Percentiles rank a stretch among this genome's conserved stretches.
Evolutionary conservation across 53 echinoderm and acorn worm species (phyloP).

Genomic region (Apostichopus leukothele): DNA sequence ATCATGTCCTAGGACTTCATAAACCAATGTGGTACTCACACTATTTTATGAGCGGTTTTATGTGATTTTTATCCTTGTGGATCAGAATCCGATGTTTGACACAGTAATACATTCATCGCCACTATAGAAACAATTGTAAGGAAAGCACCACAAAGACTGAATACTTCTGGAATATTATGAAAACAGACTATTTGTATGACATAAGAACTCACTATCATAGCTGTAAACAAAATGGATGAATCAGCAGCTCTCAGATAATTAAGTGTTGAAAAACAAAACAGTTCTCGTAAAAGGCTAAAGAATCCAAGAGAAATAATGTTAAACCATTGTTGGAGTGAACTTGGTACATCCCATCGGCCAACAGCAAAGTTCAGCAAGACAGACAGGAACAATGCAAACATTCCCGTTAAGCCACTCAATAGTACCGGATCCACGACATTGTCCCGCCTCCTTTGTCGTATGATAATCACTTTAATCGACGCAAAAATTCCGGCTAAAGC

Average conservation of each 20-base stretch:
- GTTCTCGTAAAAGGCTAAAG: constrained; percentile 9
- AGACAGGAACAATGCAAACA: neutral
- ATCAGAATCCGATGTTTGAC: neutral
- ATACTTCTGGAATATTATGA: neutral
- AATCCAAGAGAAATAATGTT: neutral
- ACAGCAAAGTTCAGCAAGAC: neutral
- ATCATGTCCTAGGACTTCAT: too few relatives aligned
- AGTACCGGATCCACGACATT: neutral
- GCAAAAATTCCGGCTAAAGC: constrained; percentile 12
- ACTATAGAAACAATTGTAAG: neutral
- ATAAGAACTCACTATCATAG: neutral
- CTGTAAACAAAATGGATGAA: constrained; percentile 9
- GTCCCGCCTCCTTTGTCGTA: neutral
- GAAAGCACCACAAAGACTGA: constrained; percentile 1
- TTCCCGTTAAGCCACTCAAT: neutral
- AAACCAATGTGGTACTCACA: too few relatives aligned
- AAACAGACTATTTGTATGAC: constrained; percentile 11
- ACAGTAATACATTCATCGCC: neutral
- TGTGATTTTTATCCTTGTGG: neutral
- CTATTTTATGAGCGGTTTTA: too few relatives aligned
- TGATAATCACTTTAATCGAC: neutral
- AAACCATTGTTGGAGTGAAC: neutral
- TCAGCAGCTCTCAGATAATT: constrained; percentile 5
- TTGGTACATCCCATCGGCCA: neutral
- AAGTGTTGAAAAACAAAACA: constrained; percentile 7